Conservation (phyloP, 2,797 vertebrate species). For the Sebastiscus tertius region DNA sequence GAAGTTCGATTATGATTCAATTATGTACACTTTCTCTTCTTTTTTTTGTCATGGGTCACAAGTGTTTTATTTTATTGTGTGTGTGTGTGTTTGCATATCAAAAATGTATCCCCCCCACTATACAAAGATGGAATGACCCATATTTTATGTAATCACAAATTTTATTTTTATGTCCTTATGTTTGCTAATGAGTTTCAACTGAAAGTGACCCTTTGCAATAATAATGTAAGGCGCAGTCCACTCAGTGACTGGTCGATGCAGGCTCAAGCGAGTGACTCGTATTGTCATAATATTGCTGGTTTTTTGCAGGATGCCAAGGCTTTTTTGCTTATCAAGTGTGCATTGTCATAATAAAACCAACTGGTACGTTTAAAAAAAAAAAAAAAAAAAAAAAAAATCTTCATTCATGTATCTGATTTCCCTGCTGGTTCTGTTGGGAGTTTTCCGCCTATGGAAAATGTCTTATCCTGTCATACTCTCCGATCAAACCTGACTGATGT, state of each 20-base stretch:
- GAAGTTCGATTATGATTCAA: constrained; percentile 75
- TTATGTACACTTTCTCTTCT: constrained; percentile 64
- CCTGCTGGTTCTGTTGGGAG: background rate
- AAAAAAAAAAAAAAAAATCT: background rate
- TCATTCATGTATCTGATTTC: constrained; percentile 35
- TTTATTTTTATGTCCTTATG: constrained; percentile 64
- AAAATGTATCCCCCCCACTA: constrained; percentile 65
- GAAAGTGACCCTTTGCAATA: constrained; percentile 89
- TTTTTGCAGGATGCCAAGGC: constrained; percentile 75
- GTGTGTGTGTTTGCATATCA: constrained; percentile 71
- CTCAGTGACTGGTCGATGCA: constrained; percentile 57
- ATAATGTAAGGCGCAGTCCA: constrained; percentile 77
- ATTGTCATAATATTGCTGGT: constrained; percentile 45
- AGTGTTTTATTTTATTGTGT: constrained; percentile 75
- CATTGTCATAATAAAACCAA: constrained; percentile 81
- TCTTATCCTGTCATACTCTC: background rate
- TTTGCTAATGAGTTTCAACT: constrained; percentile 71
- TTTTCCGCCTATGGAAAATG: background rate
- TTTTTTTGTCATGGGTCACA: constrained; percentile 69
- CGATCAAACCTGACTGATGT: constrained; percentile 38
- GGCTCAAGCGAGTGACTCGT: constrained; percentile 46
- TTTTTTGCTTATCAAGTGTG: constrained; percentile 76
- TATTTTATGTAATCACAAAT: constrained; percentile 69
- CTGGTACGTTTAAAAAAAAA: constrained; percentile 55
- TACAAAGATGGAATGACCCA: constrained; percentile 64